phyloP scores from a whole-genome alignment of 2,888 invertebrate genomes.

The Muschampia plurimacula region DNA sequence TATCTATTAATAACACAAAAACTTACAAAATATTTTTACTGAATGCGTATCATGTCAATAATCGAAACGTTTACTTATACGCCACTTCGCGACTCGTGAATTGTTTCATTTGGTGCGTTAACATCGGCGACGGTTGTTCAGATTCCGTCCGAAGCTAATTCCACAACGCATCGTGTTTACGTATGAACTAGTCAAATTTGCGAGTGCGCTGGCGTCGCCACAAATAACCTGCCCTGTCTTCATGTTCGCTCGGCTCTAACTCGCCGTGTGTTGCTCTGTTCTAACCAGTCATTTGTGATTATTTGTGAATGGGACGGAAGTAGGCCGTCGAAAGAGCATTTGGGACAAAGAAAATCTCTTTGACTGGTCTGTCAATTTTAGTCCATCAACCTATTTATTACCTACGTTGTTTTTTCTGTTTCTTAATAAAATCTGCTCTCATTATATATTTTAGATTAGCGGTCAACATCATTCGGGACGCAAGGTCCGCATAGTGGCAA shows the following conservation, averaged over 20 bases:
- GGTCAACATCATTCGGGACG: not conserved
- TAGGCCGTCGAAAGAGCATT: conserved; percentile 43
- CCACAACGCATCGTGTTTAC: conserved; percentile 51
- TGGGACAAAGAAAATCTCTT: conserved; percentile 34
- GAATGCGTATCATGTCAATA: too few species aligned
- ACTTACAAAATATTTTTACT: too few species aligned
- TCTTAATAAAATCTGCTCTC: not conserved
- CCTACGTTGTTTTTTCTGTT: not conserved
- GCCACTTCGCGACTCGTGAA: not conserved
- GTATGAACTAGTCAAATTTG: conserved; percentile 55
- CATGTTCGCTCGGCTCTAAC: conserved; percentile 35
- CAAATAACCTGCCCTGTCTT: conserved; percentile 60
- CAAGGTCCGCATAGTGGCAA: not conserved
- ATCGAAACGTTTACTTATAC: not conserved
- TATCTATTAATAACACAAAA: too few species aligned
- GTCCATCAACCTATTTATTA: conserved; percentile 4
- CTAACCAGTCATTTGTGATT: conserved; percentile 44
- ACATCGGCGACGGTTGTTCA: conserved; percentile 6
- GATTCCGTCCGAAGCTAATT: conserved; percentile 30
- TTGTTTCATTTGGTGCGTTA: not conserved
- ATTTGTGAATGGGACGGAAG: conserved; percentile 46
- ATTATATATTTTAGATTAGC: not conserved
- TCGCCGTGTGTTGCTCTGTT: conserved; percentile 43
- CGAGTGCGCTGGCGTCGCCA: conserved; percentile 57
- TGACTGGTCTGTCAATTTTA: conserved; percentile 27